Base-by-base conservation (phyloP, 2,888 invertebrate species). In the Protonemura montana region DNA sequence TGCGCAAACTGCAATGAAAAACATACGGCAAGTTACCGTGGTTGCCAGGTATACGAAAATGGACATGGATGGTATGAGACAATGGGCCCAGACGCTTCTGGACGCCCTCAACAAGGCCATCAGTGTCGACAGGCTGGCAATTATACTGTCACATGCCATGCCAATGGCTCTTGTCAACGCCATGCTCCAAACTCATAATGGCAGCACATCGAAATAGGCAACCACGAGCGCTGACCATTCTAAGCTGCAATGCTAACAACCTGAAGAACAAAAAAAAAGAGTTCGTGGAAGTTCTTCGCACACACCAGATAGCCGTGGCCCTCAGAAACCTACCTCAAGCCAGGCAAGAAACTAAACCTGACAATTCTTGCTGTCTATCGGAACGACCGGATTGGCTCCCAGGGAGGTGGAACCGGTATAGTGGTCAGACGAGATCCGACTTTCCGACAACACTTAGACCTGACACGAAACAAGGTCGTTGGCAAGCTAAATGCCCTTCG, bases 281-380 rank as follows among this genome's bases (percentile, higher is more conserved):
- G 27, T 28, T 78, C 10, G 0, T 16, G 26, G 78, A 78, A 5
- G 10, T 13, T 5, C 26, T 78, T 25, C 10, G 28, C 10, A 5
- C 78, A 26, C 26, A 78, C 28, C 6, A 28, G 28, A 28, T 78
- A 3, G 78, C 6, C 26, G 28, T 78, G 26, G 28, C 78, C 21
- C 3, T 78, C 3, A 26, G 78, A 78, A n/a, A 78, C 78, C n/a
- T 28, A 21, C 78, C 26, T 78, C n/a, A 78, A 78, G n/a, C 78
- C 78, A 26, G 28, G 27, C 6, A 76, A 25, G 5, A 76, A 76
- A 76, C 21, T 76, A 25, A 42, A 25, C 2, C 6, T 85, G 16
- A 25, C 59, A n/a, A n/a, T n/a, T n/a, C n/a, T n/a, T n/a, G n/a
- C n/a, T n/a, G n/a, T n/a, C n/a, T n/a, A 16, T 3, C 35, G 21